Conservation (phyloP, 1,140 invertebrate species). For the Drosophila tristis region DNA sequence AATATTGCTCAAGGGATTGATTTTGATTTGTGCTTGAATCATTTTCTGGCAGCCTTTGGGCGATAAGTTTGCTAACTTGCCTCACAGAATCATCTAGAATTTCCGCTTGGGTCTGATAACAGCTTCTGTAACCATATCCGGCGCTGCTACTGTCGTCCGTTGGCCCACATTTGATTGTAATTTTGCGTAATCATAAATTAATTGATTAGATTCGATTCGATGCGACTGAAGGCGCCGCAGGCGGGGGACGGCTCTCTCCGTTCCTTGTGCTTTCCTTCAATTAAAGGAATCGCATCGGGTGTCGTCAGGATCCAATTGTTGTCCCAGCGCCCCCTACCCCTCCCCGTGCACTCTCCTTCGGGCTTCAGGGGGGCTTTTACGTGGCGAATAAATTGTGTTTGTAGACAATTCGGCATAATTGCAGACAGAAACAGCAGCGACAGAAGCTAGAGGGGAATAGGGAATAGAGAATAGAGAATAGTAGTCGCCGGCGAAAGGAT, state of each 20-base stretch:
- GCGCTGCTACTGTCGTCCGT: conserved; percentile 1
- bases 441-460: conserved; percentile 29
- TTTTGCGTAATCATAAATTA: conserved; percentile 72
- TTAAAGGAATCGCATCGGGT: conserved; percentile 42
- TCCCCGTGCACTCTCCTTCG: conserved; percentile 17
- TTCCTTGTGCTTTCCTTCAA: conserved; percentile 24
- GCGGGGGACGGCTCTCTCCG: conserved; percentile 20
- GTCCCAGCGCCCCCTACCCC: neutral
- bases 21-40: too few relatives aligned
- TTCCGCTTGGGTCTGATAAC: too few relatives aligned
- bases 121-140: neutral
- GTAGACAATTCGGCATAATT: conserved; percentile 82
- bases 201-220: conserved; percentile 66
- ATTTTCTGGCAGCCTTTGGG: too few relatives aligned
- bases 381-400: conserved; percentile 74
- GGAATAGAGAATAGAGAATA: neutral
- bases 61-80: too few relatives aligned
- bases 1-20: too few relatives aligned
- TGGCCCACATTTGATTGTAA: conserved; percentile 27
- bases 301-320: conserved; percentile 30
- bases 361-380: conserved; percentile 30
- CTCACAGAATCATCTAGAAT: too few relatives aligned
- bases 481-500: conserved; percentile 29
- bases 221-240: conserved; percentile 61
- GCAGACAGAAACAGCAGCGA: conserved; percentile 33